phyloP scores from a whole-genome alignment of 2,797 vertebrate species.

The Anolis apletophallus region DNA sequence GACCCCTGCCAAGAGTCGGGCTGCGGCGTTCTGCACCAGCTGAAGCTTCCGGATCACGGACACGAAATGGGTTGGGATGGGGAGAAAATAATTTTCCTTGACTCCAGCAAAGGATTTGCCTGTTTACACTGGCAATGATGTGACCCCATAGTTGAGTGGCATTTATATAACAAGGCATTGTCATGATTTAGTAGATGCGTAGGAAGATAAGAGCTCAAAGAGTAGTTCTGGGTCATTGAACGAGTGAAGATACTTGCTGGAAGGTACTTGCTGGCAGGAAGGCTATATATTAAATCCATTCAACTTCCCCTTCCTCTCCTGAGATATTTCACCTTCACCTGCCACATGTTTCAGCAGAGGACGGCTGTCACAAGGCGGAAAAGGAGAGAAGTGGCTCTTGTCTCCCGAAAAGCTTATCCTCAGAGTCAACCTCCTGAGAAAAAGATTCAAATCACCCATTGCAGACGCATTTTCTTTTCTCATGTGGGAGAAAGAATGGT shows the following conservation, averaged over 20 bases:
- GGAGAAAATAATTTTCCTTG: neutral
- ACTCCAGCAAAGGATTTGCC: constrained; percentile 10
- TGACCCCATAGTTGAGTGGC: constrained; percentile 36
- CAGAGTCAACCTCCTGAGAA: neutral
- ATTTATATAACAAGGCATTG: constrained; percentile 31
- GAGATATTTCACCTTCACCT: neutral
- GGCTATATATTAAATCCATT: constrained; percentile 48
- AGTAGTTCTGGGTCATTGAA: constrained; percentile 48
- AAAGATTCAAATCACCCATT: neutral
- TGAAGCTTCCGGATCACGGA: too few relatives aligned
- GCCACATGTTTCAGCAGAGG: neutral
- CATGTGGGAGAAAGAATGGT: neutral
- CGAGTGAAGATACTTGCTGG: constrained; percentile 54
- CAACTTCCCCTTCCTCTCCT: neutral
- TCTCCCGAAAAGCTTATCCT: neutral
- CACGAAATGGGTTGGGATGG: too few relatives aligned
- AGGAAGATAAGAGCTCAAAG: neutral
- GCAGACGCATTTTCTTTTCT: neutral
- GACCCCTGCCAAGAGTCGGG: too few relatives aligned
- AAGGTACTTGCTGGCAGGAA: constrained; percentile 37
- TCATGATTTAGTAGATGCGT: constrained; percentile 35
- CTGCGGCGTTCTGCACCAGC: too few relatives aligned
- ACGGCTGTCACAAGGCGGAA: constrained; percentile 18
- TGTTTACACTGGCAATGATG: constrained; percentile 34
- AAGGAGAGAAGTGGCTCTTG: neutral